phyloP scores from a whole-genome alignment of 2,113 vertebrate genomes.

The Passer montanus region DNA sequence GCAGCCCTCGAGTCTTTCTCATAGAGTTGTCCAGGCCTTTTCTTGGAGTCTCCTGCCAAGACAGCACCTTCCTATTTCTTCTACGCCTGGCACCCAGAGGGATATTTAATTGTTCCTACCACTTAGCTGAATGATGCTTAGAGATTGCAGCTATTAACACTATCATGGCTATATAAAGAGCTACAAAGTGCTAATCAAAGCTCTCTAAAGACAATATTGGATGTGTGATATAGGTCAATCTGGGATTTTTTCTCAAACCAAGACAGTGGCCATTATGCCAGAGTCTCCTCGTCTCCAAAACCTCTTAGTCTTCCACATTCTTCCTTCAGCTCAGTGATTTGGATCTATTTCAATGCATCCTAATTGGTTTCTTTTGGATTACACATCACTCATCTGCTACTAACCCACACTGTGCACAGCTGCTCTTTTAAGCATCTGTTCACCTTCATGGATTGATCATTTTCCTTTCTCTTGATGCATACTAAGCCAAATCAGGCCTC shows the following conservation, averaged over 20 bases:
- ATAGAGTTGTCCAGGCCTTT: background rate
- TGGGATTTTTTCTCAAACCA: background rate
- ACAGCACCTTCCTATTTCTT: background rate
- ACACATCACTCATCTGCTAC: background rate
- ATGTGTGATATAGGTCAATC: background rate
- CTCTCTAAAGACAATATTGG: background rate
- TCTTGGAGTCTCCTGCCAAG: background rate
- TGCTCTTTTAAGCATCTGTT: background rate
- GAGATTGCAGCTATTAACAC: background rate
- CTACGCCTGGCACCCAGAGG: background rate
- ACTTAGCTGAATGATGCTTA: background rate
- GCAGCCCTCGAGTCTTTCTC: rapidly evolving
- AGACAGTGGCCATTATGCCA: background rate
- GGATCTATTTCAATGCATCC: background rate
- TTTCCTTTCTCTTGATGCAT: background rate
- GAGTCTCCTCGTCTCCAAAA: background rate
- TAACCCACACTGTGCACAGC: background rate
- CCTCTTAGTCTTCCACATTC: background rate
- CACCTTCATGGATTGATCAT: background rate
- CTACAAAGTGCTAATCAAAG: background rate
- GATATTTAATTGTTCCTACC: background rate
- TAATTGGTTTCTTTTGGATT: background rate
- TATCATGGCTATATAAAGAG: background rate
- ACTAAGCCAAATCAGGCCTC: background rate
- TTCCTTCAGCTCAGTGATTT: background rate